Base-by-base conservation (phyloP, 2,113 vertebrate genomes). In the Taxidea taxus region DNA sequence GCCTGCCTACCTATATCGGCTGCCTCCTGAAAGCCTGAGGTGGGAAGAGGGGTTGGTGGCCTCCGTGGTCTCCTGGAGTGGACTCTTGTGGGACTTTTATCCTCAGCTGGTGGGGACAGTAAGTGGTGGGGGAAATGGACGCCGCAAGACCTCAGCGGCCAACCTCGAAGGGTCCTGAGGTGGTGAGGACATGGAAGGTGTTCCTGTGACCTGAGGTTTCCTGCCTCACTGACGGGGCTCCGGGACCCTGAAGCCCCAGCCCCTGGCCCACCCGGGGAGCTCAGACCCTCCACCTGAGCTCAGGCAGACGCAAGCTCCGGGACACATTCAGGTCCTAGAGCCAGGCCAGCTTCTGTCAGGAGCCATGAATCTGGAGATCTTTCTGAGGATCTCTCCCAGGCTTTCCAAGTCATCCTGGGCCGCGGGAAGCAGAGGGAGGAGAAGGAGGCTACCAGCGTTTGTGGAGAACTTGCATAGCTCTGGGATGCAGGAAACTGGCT, bases 61-160 rank as follows among this genome's bases (percentile, higher is more conserved):
- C 95, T 78, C 75, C 34, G 39, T 94, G 94, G 97, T 91, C 96
- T 90, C 94, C 82, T 14, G 70, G 47, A 20, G 51, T 54, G 74
- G 70, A 51, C 27, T 0, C 7, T 8, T n/a, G 81, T 78, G 93
- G 72, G 44, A 83, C 81, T 87, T 89, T 64, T 18, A 31, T 44
- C 56, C 89, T 58, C 78, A 4, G 60, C 74, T 15, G 80, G 84
- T 84, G 44, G 90, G 75, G 84, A 92, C 68, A 7, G 60, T 31
- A 44, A 13, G 64, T 7, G 11, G 39, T 20, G 3, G 77, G 87
- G 31, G 80, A 56, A 5, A 27, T 15, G 34, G 75, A 64, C 37
- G 49, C 86, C 62, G 1, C 14, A 6, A 60, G 95, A 68, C 88
- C 91, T 92, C 96, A 96, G 49, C 78, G 78, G 23, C 54, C 84